These are phyloP conservation scores for Megaustenia siamemsis DNA, from an alignment of 2,888 invertebrate species.

Conservation along the genomic window DNA sequence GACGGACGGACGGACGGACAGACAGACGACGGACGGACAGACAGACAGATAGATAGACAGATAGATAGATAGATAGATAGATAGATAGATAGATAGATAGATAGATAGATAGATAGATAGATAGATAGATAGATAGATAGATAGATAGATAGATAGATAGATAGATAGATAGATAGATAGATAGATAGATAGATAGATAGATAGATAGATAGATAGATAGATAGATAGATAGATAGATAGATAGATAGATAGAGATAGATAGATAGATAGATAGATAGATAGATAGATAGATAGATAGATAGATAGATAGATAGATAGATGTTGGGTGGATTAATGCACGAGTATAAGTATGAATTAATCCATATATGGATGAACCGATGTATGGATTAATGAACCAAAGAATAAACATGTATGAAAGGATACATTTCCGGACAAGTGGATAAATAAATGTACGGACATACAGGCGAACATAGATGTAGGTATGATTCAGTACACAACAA, in stretches of 20 bases:
- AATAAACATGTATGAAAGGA: too few relatives aligned
- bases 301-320: conserved; percentile 10
- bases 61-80: too few relatives aligned
- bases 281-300: conserved; percentile 5
- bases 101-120: too few relatives aligned
- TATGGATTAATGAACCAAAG: neutral
- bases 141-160: too few relatives aligned
- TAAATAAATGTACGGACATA: neutral
- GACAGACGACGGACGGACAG: too few relatives aligned
- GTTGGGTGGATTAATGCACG: too few relatives aligned
- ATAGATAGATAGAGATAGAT: too few relatives aligned
- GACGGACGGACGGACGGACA: too few relatives aligned
- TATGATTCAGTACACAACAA: neutral
- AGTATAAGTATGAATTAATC: neutral
- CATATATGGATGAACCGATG: neutral
- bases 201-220: conserved; percentile 2
- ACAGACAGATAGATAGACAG: too few relatives aligned
- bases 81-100: too few relatives aligned
- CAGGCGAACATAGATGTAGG: neutral
- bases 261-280: conserved; percentile 3
- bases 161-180: too few relatives aligned
- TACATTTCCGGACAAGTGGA: neutral
- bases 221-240: conserved; percentile 18
- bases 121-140: too few relatives aligned
- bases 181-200: conserved; percentile 1